Evolutionary conservation across 1,140 invertebrate species (phyloP).

Genomic region (Chelonus insularis): DNA sequence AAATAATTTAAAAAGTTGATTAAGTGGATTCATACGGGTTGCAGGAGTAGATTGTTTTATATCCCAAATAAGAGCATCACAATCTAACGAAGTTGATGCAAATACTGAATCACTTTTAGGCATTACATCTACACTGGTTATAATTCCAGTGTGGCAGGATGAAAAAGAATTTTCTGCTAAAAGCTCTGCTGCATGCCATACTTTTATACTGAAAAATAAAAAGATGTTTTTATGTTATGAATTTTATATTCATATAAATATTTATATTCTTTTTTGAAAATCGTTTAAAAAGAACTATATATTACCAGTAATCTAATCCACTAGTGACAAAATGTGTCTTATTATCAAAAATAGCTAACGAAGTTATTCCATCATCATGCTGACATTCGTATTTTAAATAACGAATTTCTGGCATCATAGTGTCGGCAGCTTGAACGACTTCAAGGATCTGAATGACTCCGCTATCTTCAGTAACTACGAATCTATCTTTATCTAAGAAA

Average conservation of each 20-base stretch:
- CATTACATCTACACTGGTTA: conserved; percentile 44
- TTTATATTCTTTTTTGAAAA: too few relatives aligned
- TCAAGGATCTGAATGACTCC: conserved; percentile 46
- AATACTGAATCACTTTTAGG: conserved; percentile 42
- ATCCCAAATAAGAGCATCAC: conserved; percentile 50
- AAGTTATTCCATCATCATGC: conserved; percentile 46
- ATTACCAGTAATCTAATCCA: conserved; percentile 52
- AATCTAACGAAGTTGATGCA: conserved; percentile 45
- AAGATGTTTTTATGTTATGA: conserved; percentile 17
- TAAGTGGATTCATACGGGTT: conserved; percentile 32
- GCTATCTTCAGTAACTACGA: conserved; percentile 48
- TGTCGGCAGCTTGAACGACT: conserved; percentile 28
- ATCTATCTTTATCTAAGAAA: conserved; percentile 42
- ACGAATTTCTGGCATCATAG: conserved; percentile 31
- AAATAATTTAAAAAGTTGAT: too few relatives aligned
- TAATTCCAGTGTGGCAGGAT: conserved; percentile 42
- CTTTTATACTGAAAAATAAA: conserved; percentile 47
- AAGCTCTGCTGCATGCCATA: conserved; percentile 48
- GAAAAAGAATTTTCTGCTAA: conserved; percentile 38
- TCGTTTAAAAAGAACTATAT: too few relatives aligned
- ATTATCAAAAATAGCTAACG: conserved; percentile 44
- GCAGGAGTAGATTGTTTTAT: conserved; percentile 45
- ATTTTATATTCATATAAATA: too few relatives aligned
- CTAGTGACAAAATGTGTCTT: conserved; percentile 42
- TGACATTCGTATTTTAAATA: conserved; percentile 39